Conservation (phyloP, 2,113 vertebrate species). For the Hepsetus odoe region DNA sequence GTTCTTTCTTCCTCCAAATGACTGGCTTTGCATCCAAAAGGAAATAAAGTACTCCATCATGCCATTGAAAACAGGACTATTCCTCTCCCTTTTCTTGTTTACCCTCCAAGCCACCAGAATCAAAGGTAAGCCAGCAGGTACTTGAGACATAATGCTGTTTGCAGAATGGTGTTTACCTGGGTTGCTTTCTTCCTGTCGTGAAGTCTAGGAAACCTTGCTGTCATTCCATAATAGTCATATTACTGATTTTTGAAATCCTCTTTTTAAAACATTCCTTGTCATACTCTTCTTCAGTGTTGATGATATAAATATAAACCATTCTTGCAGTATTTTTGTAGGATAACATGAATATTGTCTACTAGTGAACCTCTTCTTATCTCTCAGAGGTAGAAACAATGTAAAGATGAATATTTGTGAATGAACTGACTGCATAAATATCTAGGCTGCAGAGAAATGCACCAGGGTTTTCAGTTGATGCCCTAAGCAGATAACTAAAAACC, state of each 20-base stretch:
- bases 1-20: conserved; percentile 63
- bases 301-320: neutral
- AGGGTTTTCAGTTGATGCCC: neutral
- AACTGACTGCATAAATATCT: neutral
- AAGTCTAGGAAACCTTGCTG: conserved; percentile 27
- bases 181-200: conserved; percentile 24
- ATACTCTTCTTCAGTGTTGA: too few species aligned
- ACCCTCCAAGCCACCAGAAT: conserved; percentile 82
- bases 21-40: conserved; percentile 56
- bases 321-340: neutral
- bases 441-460: neutral
- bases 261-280: neutral
- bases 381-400: neutral
- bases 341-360: neutral
- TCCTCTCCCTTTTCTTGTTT: conserved; percentile 82
- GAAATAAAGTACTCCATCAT: conserved; percentile 75
- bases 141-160: conserved; percentile 26
- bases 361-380: neutral
- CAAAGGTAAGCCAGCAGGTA: conserved; percentile 81
- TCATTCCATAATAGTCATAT: neutral
- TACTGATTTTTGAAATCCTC: neutral
- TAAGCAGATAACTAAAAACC: neutral
- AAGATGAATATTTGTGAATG: neutral
- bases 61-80: conserved; percentile 82
- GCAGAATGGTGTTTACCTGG: conserved; percentile 29